A percentile compares a stretch with the other conserved stretches of the same genome.
phyloP scores from a whole-genome alignment of 2,113 vertebrate genomes.

The Myrmecobius fasciatus region DNA sequence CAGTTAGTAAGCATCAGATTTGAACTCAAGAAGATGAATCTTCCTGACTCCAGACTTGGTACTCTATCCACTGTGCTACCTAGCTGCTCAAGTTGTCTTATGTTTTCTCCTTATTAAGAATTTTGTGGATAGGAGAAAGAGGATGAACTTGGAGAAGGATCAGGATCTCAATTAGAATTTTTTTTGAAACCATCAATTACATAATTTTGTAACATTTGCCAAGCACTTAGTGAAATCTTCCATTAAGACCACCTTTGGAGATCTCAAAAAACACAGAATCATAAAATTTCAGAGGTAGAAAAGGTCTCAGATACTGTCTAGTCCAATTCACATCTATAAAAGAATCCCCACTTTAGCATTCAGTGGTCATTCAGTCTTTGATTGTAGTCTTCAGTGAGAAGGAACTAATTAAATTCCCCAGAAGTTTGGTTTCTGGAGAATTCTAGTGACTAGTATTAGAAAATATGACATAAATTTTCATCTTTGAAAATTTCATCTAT shows the following conservation, averaged over 20 bases:
- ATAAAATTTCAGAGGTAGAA: background rate
- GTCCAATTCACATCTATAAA: background rate
- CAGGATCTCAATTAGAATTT: background rate
- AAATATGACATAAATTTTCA: background rate
- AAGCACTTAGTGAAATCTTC: background rate
- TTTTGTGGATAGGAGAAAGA: background rate
- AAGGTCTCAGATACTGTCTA: background rate
- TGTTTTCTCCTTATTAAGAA: background rate
- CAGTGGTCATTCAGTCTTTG: background rate
- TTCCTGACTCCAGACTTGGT: background rate
- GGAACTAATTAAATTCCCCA: background rate
- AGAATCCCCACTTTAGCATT: background rate
- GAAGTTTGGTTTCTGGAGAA: background rate
- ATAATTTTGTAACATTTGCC: background rate
- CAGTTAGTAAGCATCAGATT: background rate
- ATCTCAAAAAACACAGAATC: background rate
- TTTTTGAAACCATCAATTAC: background rate
- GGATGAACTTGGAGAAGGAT: background rate
- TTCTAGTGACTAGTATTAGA: background rate
- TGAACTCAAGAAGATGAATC: background rate
- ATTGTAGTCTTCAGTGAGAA: background rate
- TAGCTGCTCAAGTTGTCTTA: background rate
- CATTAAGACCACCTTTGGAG: background rate
- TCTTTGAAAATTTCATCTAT: background rate
- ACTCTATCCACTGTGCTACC: background rate